These are phyloP conservation scores for Drosophila vallismaia DNA, from an alignment of 2,888 invertebrate species.

Conservation along the genomic window DNA sequence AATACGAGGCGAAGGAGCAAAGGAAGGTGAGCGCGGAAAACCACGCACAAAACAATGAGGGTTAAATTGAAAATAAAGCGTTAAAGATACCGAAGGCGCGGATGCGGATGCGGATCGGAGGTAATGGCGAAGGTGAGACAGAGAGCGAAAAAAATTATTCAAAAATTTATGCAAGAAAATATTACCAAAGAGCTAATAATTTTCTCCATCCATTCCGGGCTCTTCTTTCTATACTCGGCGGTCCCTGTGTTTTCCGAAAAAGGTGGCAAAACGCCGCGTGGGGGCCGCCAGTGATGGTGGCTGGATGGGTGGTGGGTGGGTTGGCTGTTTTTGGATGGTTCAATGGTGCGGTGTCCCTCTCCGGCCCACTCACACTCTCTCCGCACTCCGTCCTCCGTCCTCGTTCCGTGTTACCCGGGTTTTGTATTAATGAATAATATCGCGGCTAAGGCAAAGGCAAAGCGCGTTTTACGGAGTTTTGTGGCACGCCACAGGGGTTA, in stretches of 20 bases:
- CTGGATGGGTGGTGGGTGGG: conserved; percentile 9
- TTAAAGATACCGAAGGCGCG: conserved; percentile 18
- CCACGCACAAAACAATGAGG: conserved; percentile 61
- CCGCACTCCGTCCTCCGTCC: neutral
- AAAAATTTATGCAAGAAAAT: conserved; percentile 81
- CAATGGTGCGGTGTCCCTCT: conserved; percentile 17
- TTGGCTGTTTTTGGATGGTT: conserved; percentile 2
- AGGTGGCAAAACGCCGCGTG: conserved; percentile 72
- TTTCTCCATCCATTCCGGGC: conserved; percentile 57
- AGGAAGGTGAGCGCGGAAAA: conserved; percentile 5
- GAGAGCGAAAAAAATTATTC: conserved; percentile 59
- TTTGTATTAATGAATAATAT: conserved; percentile 82
- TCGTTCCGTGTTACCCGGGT: conserved; percentile 41
- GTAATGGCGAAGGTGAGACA: neutral
- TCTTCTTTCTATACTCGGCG: conserved; percentile 1
- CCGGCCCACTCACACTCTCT: too few relatives aligned
- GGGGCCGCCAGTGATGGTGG: conserved; percentile 36
- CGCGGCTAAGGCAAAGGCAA: conserved; percentile 66
- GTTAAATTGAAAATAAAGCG: conserved; percentile 79
- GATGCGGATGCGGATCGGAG: neutral
- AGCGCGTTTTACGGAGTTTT: conserved; percentile 33
- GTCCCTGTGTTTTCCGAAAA: conserved; percentile 14
- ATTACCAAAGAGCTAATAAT: conserved; percentile 83
- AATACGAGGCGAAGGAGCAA: conserved; percentile 55
- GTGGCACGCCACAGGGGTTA: conserved; percentile 82